Evolutionary conservation across 1,140 invertebrate genomes (phyloP), one percentile per base, ranked within the genome.

Genomic region (Asobara japonica): DNA sequence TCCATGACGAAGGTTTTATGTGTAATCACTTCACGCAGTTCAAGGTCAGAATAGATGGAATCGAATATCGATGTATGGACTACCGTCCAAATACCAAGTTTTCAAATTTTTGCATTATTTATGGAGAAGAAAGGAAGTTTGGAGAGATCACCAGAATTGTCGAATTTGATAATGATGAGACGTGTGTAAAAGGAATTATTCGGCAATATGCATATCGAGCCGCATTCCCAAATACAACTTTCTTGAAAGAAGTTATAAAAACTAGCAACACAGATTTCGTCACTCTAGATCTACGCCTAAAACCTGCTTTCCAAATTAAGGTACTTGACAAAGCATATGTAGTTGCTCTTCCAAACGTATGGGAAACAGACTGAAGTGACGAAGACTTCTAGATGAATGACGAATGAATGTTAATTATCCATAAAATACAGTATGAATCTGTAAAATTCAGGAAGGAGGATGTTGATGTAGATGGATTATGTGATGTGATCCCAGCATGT

Each of bases 21-120:
- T 31, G 36, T 33, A 3, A 11, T 3, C 16, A 36, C 16, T 56
- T 31, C 33, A 10, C 27, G 33, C 16, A 33, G 31, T 20, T 45
- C 22, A 60, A 69, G 33, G 27, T 33, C 2, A 69, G 29, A 20
- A 60, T 69, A 8, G 29, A 69, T 60, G 45, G 67, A 41, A 60
- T 60, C 18, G 48, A 69, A 60, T 69, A 69, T 60, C 8, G 62
- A 7, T 27, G 20, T 33, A 2, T 25, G 2, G 1, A 10, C 8
- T 16, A 2, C 8, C 29, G 33, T 30, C 8, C 4, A 13, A 4
- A 20, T 3, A 65, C 62, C 1, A 31, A 13, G 33, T 65, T 65
- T 33, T 31, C 25, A 29, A n/a, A 65, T 20, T n/a, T n/a, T n/a
- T 7, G 20, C 1, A 65, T 20, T 5, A n/a, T 65, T 6, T 33